phyloP scores from a whole-genome alignment of 2,113 vertebrate genomes.

The Ammodytes dubius region DNA sequence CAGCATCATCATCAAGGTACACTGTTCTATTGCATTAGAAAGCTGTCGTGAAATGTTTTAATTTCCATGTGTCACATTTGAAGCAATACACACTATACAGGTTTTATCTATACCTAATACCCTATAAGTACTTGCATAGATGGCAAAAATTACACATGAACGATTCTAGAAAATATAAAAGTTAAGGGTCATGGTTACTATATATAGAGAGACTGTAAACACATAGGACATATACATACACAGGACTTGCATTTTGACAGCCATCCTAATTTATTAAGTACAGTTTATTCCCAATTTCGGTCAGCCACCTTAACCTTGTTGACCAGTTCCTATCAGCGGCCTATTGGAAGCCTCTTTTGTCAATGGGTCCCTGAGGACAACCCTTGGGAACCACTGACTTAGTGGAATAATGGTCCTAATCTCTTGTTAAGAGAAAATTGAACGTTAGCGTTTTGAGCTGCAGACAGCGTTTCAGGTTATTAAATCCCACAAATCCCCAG shows the following conservation, averaged over 20 bases:
- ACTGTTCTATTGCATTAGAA: not conserved
- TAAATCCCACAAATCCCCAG: constrained; percentile 9
- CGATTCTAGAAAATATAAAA: not conserved
- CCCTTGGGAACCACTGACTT: not conserved
- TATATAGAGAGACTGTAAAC: not conserved
- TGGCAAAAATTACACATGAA: not conserved
- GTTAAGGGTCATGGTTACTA: not conserved
- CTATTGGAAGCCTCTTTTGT: not conserved
- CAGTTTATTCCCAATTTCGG: not conserved
- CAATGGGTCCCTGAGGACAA: not conserved
- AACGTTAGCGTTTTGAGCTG: constrained; percentile 13
- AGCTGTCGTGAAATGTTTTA: not conserved
- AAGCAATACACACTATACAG: not conserved
- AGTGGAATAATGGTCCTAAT: not conserved
- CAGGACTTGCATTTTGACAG: not conserved
- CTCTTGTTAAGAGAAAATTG: not conserved
- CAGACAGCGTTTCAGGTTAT: not conserved
- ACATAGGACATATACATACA: too few relatives aligned
- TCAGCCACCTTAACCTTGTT: too few relatives aligned
- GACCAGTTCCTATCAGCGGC: not conserved
- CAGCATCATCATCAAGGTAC: constrained; percentile 96
- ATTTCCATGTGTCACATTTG: not conserved
- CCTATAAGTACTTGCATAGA: too few relatives aligned
- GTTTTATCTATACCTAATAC: not conserved
- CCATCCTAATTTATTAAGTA: not conserved